Percentiles rank a stretch among this genome's conserved stretches.
These are phyloP conservation scores for Temnopleurus reevesii DNA, from an alignment of 53 echinoderm and acorn worm genomes.

Conservation along the genomic window DNA sequence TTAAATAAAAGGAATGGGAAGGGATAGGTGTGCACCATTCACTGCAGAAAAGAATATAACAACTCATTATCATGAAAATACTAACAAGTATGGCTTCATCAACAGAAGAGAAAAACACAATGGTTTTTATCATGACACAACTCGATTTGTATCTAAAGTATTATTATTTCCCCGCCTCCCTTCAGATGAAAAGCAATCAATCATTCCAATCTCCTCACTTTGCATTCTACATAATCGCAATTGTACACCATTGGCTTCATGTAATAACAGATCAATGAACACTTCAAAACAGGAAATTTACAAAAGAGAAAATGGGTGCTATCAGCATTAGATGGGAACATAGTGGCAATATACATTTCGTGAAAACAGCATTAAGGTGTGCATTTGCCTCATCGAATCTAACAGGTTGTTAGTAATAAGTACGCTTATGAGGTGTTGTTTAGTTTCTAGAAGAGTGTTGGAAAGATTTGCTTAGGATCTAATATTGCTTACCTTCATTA, in stretches of 20 bases:
- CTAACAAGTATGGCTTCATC: background rate
- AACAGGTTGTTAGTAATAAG: constrained; percentile 38
- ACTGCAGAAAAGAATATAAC: background rate
- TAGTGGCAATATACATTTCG: background rate
- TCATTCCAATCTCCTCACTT: background rate
- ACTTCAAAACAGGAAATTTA: background rate
- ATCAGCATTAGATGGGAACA: constrained; percentile 3
- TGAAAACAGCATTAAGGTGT: background rate
- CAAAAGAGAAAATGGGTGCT: background rate
- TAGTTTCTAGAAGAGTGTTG: background rate
- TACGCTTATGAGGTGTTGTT: background rate
- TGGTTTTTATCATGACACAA: background rate
- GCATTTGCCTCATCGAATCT: background rate
- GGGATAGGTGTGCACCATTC: background rate
- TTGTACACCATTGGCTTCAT: background rate
- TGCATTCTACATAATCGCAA: background rate
- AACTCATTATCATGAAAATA: background rate
- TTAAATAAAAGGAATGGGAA: background rate
- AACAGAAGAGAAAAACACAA: background rate
- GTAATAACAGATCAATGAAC: background rate
- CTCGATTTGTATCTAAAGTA: no score
- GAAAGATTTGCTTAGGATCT: background rate
- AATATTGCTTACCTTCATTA: constrained; percentile 26
- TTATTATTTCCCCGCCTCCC: background rate
- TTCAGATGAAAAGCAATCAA: background rate